phyloP scores from a whole-genome alignment of 2,797 vertebrate species.

The Leontocebus nigricollis region DNA sequence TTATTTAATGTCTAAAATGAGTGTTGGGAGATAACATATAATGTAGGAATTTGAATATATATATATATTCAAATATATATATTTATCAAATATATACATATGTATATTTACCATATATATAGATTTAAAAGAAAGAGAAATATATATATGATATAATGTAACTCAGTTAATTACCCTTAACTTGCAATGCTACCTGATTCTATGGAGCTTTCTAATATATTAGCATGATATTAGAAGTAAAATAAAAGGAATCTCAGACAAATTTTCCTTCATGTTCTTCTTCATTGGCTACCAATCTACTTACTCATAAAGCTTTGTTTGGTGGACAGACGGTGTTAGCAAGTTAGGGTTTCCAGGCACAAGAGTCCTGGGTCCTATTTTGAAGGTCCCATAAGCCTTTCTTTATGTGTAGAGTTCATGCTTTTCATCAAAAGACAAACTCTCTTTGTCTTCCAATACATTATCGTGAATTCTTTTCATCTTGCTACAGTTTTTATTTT shows the following conservation, averaged over 20 bases:
- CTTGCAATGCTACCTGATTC: neutral
- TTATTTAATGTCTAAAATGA: neutral
- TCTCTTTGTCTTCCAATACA: neutral
- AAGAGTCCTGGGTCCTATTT: neutral
- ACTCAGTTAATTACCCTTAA: neutral
- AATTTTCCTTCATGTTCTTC: neutral
- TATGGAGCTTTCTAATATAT: neutral
- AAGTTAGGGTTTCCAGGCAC: neutral
- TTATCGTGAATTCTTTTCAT: neutral
- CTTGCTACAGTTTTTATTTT: neutral
- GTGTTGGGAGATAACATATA: neutral
- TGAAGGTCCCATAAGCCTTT: neutral
- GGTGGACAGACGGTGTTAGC: fast-evolving
- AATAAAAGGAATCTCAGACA: neutral
- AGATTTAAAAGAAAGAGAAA: neutral
- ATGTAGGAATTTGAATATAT: neutral
- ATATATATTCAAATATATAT: no score
- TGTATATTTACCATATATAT: no score
- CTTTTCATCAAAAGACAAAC: neutral
- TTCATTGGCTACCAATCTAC: neutral
- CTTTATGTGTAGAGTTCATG: neutral
- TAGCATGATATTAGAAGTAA: neutral
- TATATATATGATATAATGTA: neutral
- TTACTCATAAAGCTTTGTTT: neutral
- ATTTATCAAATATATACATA: no score